phyloP scores from a whole-genome alignment of 1,140 invertebrate genomes.

The Drosophila dunni region DNA sequence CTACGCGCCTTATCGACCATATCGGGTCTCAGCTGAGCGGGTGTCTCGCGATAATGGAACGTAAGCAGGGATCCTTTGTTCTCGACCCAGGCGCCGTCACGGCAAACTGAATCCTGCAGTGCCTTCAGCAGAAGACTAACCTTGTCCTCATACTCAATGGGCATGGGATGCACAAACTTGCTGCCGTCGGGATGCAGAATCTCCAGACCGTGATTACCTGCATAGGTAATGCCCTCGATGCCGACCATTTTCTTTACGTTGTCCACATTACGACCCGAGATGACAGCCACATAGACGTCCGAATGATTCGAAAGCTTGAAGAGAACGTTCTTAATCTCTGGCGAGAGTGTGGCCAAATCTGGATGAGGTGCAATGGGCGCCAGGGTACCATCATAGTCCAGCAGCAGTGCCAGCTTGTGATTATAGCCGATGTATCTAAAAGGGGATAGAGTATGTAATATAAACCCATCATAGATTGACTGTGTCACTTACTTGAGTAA shows the following conservation, averaged over 20 bases:
- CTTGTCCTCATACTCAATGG: slow-evolving; percentile 92
- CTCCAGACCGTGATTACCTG: slow-evolving; percentile 95
- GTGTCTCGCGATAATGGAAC: slow-evolving; percentile 95
- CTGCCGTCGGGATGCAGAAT: slow-evolving; percentile 95
- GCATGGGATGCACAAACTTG: slow-evolving; percentile 96
- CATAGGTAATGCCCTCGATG: slow-evolving; percentile 95
- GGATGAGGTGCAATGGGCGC: slow-evolving; percentile 95
- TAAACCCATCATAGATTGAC: background rate
- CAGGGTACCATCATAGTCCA: slow-evolving; percentile 96
- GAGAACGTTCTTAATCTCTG: slow-evolving; percentile 93
- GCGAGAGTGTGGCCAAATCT: slow-evolving; percentile 92
- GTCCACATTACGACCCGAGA: slow-evolving; percentile 93
- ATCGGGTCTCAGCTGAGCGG: slow-evolving; percentile 87
- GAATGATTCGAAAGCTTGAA: slow-evolving; percentile 93
- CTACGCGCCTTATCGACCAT: slow-evolving; percentile 89
- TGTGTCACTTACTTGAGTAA: slow-evolving; percentile 88
- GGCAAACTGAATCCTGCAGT: slow-evolving; percentile 93
- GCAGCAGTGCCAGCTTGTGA: slow-evolving; percentile 92
- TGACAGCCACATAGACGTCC: slow-evolving; percentile 94
- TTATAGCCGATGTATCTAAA: slow-evolving; percentile 93
- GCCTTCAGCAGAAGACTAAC: slow-evolving; percentile 91
- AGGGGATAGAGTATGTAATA: slow-evolving; percentile 6
- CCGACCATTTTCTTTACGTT: slow-evolving; percentile 96
- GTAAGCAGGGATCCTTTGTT: slow-evolving; percentile 95
- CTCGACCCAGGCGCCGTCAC: slow-evolving; percentile 95